phyloP scores from a whole-genome alignment of 1,140 invertebrate species.

The Macrocentrus cingulum region DNA sequence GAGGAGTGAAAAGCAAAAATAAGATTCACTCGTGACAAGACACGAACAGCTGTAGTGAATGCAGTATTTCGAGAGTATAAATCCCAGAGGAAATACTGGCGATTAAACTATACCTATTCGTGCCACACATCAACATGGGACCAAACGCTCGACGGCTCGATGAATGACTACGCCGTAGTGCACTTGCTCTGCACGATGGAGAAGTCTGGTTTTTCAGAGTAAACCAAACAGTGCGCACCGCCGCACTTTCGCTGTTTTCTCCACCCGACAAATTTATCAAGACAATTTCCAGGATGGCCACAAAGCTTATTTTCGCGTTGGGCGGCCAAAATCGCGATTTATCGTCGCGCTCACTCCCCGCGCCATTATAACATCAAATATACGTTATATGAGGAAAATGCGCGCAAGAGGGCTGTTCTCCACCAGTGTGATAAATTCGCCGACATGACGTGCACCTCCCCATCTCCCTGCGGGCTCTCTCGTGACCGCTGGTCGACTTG shows the following conservation, averaged over 20 bases:
- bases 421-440: too few relatives aligned
- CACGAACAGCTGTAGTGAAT: conserved; percentile 49
- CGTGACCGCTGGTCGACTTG: conserved; percentile 21
- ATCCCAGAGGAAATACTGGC: conserved; percentile 41
- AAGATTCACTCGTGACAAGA: conserved; percentile 40
- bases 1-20: conserved; percentile 28
- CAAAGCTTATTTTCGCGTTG: too few relatives aligned
- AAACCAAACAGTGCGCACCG: neutral
- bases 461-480: conserved; percentile 5
- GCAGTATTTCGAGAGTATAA: conserved; percentile 31
- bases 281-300: too few relatives aligned
- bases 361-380: too few relatives aligned
- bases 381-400: too few relatives aligned
- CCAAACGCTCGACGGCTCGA: conserved; percentile 27
- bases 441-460: too few relatives aligned
- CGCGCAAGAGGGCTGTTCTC: too few relatives aligned
- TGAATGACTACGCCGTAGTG: conserved; percentile 40
- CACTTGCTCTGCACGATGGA: conserved; percentile 24
- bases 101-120: conserved; percentile 49
- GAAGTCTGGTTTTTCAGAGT: neutral
- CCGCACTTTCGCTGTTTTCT: neutral
- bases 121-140: conserved; percentile 13
- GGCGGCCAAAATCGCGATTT: too few relatives aligned
- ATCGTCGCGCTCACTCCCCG: too few relatives aligned
- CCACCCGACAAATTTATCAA: too few relatives aligned